Evolutionary conservation across 2,797 vertebrate genomes (phyloP).

Genomic region (Manis crassicaudata): DNA sequence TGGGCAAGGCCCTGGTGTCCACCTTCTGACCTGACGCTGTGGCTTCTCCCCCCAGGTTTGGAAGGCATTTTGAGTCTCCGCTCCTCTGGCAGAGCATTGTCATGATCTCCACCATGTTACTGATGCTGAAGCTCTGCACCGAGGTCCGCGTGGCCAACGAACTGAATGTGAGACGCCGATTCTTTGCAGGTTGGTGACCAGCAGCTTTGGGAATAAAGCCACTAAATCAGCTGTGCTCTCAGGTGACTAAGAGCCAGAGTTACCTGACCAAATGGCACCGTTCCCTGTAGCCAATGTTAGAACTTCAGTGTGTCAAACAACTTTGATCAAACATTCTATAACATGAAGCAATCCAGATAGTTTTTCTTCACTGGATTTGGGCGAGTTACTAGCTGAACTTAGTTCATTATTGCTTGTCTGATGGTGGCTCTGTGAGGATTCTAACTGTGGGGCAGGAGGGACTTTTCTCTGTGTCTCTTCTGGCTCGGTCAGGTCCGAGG

Average conservation of each 20-base stretch:
- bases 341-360: not conserved
- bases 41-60: slow-evolving; percentile 88
- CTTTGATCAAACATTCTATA: not conserved
- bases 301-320: not conserved
- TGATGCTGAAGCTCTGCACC: slow-evolving; percentile 97
- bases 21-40: not conserved
- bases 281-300: fast-evolving
- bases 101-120: slow-evolving; percentile 96
- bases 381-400: fast-evolving
- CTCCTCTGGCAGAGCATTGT: slow-evolving; percentile 97
- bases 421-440: fast-evolving
- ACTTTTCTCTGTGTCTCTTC: not conserved
- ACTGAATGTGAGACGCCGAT: slow-evolving; percentile 91
- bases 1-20: not conserved
- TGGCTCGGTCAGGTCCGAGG: not conserved
- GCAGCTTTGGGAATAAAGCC: not conserved
- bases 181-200: slow-evolving; percentile 93
- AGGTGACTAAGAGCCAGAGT: not conserved
- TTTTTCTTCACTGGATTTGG: not conserved
- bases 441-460: not conserved
- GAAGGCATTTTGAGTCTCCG: slow-evolving; percentile 94
- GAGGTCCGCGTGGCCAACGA: slow-evolving; percentile 92
- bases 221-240: not conserved
- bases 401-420: fast-evolving
- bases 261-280: fast-evolving